Percentiles rank a stretch among this genome's conserved stretches.
Evolutionary conservation across 2,797 vertebrate species (phyloP).

Genomic region (Rhinichthys osculus): DNA sequence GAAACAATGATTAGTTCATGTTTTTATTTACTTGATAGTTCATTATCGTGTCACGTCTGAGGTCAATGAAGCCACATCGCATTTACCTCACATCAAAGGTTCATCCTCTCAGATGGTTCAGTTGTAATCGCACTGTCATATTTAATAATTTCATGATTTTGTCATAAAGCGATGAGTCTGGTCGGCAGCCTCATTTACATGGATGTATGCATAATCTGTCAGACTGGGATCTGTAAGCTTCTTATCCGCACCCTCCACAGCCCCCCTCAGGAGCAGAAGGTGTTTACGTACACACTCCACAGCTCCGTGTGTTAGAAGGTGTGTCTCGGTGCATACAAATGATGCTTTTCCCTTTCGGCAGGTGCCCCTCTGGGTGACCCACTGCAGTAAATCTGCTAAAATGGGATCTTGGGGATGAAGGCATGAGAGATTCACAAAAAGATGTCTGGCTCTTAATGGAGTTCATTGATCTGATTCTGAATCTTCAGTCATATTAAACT

Average conservation of each 20-base stretch:
- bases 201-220: slow-evolving; percentile 53
- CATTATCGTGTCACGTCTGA: neutral
- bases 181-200: slow-evolving; percentile 39
- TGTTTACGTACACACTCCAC: slow-evolving; percentile 53
- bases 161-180: slow-evolving; percentile 7
- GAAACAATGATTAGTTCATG: slow-evolving; percentile 1
- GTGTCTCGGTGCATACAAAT: slow-evolving; percentile 53
- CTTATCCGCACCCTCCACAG: slow-evolving; percentile 50
- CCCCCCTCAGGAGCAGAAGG: slow-evolving; percentile 48
- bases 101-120: neutral
- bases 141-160: slow-evolving; percentile 25
- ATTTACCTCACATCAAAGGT: slow-evolving; percentile 9
- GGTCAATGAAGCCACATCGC: neutral
- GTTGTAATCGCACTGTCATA: slow-evolving; percentile 29
- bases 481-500: slow-evolving; percentile 15
- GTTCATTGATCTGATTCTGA: slow-evolving; percentile 13
- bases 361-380: slow-evolving; percentile 49
- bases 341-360: slow-evolving; percentile 48
- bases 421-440: slow-evolving; percentile 10
- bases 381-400: slow-evolving; percentile 36
- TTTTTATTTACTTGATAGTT: neutral
- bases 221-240: slow-evolving; percentile 48
- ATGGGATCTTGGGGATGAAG: slow-evolving; percentile 46
- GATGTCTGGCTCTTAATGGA: slow-evolving; percentile 27
- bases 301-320: slow-evolving; percentile 30